Evolutionary conservation across 2,888 invertebrate genomes (phyloP).

Genomic region (Aphidius colemani): DNA sequence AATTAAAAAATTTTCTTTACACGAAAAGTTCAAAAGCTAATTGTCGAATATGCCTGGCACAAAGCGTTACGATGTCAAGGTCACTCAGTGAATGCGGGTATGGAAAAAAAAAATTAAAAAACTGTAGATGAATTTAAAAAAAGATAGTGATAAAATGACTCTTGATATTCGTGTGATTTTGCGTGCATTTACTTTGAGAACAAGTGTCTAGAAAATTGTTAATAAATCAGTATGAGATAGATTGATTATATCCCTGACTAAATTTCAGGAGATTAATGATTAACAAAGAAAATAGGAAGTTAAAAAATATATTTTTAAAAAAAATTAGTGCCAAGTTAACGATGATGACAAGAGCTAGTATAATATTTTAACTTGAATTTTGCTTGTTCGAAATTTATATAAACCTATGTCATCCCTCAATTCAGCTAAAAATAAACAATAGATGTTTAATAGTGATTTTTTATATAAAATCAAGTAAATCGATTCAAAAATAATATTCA

Average conservation of each 20-base stretch:
- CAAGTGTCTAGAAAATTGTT: conserved; percentile 19
- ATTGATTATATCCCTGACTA: conserved; percentile 4
- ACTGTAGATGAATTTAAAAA: background rate
- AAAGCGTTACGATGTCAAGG: conserved; percentile 38
- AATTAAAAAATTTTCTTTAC: too few species aligned
- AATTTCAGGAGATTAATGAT: background rate
- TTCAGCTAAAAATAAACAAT: too few species aligned
- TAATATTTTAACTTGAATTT: too few species aligned
- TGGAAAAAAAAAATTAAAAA: conserved; percentile 6
- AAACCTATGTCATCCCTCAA: too few species aligned
- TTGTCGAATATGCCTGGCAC: conserved; percentile 35
- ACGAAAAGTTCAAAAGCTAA: conserved; percentile 28
- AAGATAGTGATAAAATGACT: conserved; percentile 6
- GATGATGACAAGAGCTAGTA: conserved; percentile 3
- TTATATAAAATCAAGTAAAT: too few species aligned
- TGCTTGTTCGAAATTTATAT: too few species aligned
- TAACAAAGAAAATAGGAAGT: background rate
- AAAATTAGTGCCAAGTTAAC: background rate
- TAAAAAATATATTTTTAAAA: background rate
- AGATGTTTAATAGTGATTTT: too few species aligned
- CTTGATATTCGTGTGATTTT: conserved; percentile 13
- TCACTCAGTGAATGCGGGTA: conserved; percentile 28
- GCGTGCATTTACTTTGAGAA: conserved; percentile 18
- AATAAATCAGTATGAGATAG: conserved; percentile 10
- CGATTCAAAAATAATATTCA: too few species aligned